These are phyloP conservation scores for Manis pentadactyla DNA, from an alignment of 2,797 vertebrate genomes.

Conservation along the genomic window DNA sequence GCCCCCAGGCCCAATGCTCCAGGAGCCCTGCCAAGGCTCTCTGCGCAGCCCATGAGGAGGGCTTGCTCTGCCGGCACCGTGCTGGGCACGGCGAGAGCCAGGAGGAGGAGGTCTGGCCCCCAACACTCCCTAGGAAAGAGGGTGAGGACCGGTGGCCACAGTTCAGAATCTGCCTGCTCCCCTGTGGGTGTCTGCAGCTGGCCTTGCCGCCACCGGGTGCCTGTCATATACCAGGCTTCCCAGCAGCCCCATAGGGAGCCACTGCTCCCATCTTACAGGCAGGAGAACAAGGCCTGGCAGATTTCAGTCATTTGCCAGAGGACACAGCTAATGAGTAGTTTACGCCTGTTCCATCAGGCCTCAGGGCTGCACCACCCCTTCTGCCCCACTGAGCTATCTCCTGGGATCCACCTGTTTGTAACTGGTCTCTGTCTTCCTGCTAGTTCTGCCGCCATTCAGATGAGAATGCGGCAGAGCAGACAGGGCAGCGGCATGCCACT, in stretches of 20 bases:
- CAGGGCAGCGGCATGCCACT: neutral
- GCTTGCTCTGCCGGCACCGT: no score
- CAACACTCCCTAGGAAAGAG: neutral
- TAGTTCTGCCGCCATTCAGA: neutral
- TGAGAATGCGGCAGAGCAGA: neutral
- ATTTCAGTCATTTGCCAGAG: neutral
- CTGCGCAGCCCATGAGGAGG: accelerated
- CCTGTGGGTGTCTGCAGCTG: neutral
- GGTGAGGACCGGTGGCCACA: accelerated
- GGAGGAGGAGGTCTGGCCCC: accelerated
- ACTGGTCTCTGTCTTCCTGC: neutral
- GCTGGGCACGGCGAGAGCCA: neutral
- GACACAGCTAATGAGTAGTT: accelerated
- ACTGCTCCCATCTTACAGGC: neutral
- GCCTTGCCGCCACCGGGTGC: neutral
- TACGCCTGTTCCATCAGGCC: neutral
- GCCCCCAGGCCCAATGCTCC: accelerated
- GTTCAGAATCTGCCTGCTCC: neutral
- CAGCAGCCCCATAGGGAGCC: neutral
- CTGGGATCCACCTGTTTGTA: neutral
- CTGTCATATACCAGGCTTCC: neutral
- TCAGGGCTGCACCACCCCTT: accelerated
- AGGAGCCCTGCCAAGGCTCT: accelerated
- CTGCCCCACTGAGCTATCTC: neutral
- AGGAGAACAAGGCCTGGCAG: neutral